Evolutionary conservation across 2,797 vertebrate genomes (phyloP), one percentile per base, ranked within the genome.

Genomic region (Typhlichthys subterraneus): DNA sequence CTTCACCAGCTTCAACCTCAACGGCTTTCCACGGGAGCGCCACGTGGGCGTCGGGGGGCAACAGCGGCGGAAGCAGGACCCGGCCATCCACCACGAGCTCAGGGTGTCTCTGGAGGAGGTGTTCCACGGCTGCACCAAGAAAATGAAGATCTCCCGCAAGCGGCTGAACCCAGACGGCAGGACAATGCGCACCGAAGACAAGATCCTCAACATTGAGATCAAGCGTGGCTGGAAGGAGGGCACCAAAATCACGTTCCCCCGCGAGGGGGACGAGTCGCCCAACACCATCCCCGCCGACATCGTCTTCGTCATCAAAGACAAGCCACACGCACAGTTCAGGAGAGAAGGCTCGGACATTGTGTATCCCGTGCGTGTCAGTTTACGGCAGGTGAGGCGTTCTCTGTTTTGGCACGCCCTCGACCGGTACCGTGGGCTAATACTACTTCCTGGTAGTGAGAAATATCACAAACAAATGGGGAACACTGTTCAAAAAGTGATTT

Each of bases 221-320:
- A 99, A 99, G 84, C 94, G 94, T 55, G 98, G 98, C 0, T 99
- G 98, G 98, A 99, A 99, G 73, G 98, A 99, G 82, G 98, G 98
- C 62, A 99, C 97, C 82, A 99, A 99, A 93, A 99, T 99, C 87
- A 99, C 98, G 14, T 99, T 99, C 83, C 98, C 97, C 0, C 93
- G 96, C 57, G 97, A 99, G 88, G 96, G 97, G 0, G 98, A 99
- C 74, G 98, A 99, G 92, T 94, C 95, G 1, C 89, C 94, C 46
- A 94, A 82, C 70, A 95, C 94, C 69, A 99, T 99, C 80, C 97
- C 98, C 53, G 98, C 97, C 49, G 98, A 99, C 83, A 97, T 99
- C 73, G 95, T 99, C 79, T 99, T 99, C 70, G 91, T 99, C 85
- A 98, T 99, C 87, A 99, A 98, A 91, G 98, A 99, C 91, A 99